Base-by-base conservation (phyloP, 2,113 vertebrate genomes). In the Callipepla californica region DNA sequence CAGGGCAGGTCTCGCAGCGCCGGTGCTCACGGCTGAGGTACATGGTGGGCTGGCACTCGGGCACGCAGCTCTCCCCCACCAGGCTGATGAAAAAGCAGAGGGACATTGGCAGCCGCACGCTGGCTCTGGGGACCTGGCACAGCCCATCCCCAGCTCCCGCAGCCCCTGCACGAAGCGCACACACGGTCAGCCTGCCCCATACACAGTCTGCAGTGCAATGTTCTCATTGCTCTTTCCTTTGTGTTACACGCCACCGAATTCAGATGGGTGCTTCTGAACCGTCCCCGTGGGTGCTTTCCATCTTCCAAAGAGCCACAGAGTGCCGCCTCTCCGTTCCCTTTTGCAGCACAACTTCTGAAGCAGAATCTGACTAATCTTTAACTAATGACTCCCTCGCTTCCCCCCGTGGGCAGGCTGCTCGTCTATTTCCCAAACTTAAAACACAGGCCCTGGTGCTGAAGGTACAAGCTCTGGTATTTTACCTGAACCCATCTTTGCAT, bases 401-500 rank as follows among this genome's bases (percentile, higher is more conserved):
- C 87, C 72, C 47, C 20, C 0, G 38, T 5, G 34, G 36, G 34
- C 45, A 50, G 26, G 59, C 47, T 77, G 36, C 75, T 36, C 20
- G 17, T 16, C n/a, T 19, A 13, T 89, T 80, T 62, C 84, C 58
- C 48, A 34, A 42, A 50, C 80, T 65, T 72, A 72, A 90, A 66
- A 63, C 16, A 10, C 65, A 51, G 55, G 38, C 67, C 53, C 42
- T 21, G 23, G 21, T 1, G 57, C 83, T 82, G 79, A 66, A 74
- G 69, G 47, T 38, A 44, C n/a, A n/a, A 87, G 59, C 28, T 23
- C 63, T 34, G 62, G 11, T 58, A 10, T 20, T 61, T 97, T 97
- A 99, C 99, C 98, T 98, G 98, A 98, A 99, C 80, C 98, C 98
- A 47, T 98, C 97, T 75, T 93, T 98, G 97, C 99, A 99, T 45